A percentile compares a stretch with the other conserved stretches of the same genome.
These are phyloP conservation scores for Petrocephalus schoutedeni DNA, from an alignment of 2,797 vertebrate genomes.

Conservation along the genomic window DNA sequence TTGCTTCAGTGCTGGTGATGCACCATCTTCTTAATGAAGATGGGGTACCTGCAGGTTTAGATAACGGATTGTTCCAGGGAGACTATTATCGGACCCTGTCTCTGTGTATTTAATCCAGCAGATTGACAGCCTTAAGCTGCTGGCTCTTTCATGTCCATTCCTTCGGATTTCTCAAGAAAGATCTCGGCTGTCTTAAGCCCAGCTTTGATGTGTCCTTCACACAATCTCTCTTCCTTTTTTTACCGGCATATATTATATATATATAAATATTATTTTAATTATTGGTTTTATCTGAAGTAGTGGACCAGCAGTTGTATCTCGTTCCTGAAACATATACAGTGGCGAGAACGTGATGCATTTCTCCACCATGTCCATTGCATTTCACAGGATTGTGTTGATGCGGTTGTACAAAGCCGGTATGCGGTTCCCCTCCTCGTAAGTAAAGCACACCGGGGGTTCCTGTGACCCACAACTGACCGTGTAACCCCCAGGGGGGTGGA, in stretches of 20 bases:
- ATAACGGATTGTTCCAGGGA: constrained; percentile 49
- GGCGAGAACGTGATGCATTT: background rate
- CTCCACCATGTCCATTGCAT: background rate
- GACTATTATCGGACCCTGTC: constrained; percentile 43
- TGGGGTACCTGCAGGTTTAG: constrained; percentile 10
- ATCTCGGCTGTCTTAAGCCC: background rate
- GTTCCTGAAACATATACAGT: background rate
- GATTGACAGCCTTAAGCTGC: constrained; percentile 43
- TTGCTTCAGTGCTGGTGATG: background rate
- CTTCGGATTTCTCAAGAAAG: constrained; percentile 12
- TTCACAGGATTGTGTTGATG: background rate
- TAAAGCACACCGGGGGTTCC: background rate
- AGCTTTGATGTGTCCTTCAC: background rate
- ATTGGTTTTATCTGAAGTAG: background rate
- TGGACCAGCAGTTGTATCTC: background rate
- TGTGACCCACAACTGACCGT: background rate
- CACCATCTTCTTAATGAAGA: background rate
- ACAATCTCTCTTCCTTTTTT: background rate
- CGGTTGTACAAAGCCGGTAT: background rate
- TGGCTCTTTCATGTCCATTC: constrained; percentile 24
- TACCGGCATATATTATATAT: background rate
- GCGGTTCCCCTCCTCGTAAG: background rate
- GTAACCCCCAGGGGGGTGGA: background rate
- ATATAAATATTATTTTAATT: background rate
- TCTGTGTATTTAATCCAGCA: constrained; percentile 45